A percentile compares a stretch with the other conserved stretches of the same genome.
phyloP scores from a whole-genome alignment of 37 sponge, comb jelly and placozoan species.

The Agelas oroides region DNA sequence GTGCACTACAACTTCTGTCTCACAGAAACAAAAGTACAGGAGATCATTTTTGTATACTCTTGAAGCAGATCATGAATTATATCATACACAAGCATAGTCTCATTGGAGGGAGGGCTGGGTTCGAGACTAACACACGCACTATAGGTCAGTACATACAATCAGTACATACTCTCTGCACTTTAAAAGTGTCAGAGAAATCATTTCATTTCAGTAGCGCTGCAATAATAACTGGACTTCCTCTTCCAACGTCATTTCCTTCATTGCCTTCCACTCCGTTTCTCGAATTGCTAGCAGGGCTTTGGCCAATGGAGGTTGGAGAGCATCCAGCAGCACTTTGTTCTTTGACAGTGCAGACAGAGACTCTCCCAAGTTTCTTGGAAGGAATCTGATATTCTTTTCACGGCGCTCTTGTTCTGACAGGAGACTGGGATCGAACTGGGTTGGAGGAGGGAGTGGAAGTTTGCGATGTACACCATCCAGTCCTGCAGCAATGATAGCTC shows the following conservation, averaged over 20 bases:
- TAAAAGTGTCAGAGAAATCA: too few species aligned
- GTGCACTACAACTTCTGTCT: too few species aligned
- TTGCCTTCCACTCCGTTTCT: conserved; percentile 16
- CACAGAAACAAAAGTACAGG: too few species aligned
- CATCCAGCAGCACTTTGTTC: conserved; percentile 21
- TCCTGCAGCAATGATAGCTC: conserved; percentile 48
- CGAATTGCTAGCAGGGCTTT: conserved; percentile 14
- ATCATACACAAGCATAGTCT: too few species aligned
- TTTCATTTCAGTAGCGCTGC: conserved; percentile 16
- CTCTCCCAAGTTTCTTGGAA: conserved; percentile 29
- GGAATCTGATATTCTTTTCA: conserved; percentile 16
- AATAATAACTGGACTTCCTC: conserved; percentile 18
- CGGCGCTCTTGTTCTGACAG: conserved; percentile 34
- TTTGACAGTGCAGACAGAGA: conserved; percentile 6
- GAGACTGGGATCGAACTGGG: conserved; percentile 27
- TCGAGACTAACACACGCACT: too few species aligned
- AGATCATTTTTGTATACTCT: too few species aligned
- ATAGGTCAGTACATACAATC: too few species aligned
- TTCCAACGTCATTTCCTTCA: conserved; percentile 35
- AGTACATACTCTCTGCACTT: too few species aligned
- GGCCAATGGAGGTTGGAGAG: conserved; percentile 6
- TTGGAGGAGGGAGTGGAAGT: conserved; percentile 19
- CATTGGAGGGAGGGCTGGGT: too few species aligned
- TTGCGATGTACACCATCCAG: conserved; percentile 53
- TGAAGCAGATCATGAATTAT: too few species aligned